Conservation (phyloP, 2,797 vertebrate species). For the Sebastiscus tertius region DNA sequence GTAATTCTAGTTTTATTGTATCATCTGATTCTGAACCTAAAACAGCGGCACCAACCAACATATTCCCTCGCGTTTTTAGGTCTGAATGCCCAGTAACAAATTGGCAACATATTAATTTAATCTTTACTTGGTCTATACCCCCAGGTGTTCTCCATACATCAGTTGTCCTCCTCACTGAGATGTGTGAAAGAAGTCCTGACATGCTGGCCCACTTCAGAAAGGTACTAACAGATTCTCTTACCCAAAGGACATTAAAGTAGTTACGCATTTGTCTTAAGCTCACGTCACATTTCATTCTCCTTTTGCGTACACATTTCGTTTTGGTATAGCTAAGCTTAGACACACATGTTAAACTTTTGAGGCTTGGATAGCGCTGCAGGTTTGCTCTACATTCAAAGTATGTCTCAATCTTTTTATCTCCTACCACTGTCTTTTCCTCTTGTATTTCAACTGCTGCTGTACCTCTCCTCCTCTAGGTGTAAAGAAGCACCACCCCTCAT, state of each 20-base stretch:
- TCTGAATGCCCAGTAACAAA: neutral
- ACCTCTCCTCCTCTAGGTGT: slow-evolving; percentile 70
- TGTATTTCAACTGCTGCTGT: slow-evolving; percentile 73
- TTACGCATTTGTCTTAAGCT: slow-evolving; percentile 61
- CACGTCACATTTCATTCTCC: slow-evolving; percentile 77
- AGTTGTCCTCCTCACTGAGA: slow-evolving; percentile 98
- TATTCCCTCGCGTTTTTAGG: neutral
- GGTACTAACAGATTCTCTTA: slow-evolving; percentile 80
- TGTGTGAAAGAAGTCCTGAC: slow-evolving; percentile 99
- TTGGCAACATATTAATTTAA: neutral
- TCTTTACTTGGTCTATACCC: neutral
- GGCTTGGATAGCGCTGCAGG: slow-evolving; percentile 44
- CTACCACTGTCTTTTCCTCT: slow-evolving; percentile 66
- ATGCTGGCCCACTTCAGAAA: slow-evolving; percentile 99
- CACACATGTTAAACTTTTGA: slow-evolving; percentile 44
- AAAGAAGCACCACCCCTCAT: slow-evolving; percentile 76
- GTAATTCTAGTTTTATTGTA: neutral
- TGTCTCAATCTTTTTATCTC: slow-evolving; percentile 62
- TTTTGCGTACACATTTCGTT: slow-evolving; percentile 64
- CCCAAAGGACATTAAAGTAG: neutral
- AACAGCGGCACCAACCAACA: neutral
- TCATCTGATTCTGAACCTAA: neutral
- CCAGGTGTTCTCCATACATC: slow-evolving; percentile 98
- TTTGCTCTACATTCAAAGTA: slow-evolving; percentile 59
- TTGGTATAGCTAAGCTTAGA: slow-evolving; percentile 48